phyloP scores from a whole-genome alignment of 2,797 vertebrate genomes.

The Rousettus madagascariensis region DNA sequence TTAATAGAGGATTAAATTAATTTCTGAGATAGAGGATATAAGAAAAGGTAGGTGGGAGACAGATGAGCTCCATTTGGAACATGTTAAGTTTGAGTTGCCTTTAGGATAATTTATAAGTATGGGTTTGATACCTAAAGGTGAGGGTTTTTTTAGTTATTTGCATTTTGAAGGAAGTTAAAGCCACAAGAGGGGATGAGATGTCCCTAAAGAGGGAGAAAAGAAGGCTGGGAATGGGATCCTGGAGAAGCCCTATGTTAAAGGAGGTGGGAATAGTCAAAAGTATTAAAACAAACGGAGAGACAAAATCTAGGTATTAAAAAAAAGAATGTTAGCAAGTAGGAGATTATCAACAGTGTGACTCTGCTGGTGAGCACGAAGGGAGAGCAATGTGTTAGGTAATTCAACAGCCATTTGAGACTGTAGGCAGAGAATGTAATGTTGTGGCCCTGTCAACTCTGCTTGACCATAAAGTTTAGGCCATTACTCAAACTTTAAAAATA shows the following conservation, averaged over 20 bases:
- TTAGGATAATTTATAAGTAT: not conserved
- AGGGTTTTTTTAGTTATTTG: not conserved
- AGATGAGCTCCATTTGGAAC: not conserved
- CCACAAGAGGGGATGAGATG: not conserved
- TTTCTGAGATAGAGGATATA: not conserved
- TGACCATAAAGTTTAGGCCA: not conserved
- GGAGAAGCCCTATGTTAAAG: not conserved
- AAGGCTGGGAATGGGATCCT: not conserved
- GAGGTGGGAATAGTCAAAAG: not conserved
- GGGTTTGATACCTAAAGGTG: not conserved
- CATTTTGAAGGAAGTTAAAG: not conserved
- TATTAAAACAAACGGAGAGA: not conserved
- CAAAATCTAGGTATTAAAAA: not conserved
- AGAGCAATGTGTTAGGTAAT: not conserved
- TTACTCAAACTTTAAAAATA: not conserved
- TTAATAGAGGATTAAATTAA: not conserved
- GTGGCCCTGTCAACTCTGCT: not conserved
- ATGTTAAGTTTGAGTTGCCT: not conserved
- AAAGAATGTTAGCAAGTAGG: not conserved
- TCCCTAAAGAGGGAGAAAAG: not conserved
- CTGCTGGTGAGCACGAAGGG: no score
- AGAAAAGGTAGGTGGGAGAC: not conserved
- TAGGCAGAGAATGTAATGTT: not conserved
- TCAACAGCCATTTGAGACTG: not conserved
- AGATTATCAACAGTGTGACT: not conserved